phyloP scores from a whole-genome alignment of 1,140 invertebrate species.

The Eciton burchellii region DNA sequence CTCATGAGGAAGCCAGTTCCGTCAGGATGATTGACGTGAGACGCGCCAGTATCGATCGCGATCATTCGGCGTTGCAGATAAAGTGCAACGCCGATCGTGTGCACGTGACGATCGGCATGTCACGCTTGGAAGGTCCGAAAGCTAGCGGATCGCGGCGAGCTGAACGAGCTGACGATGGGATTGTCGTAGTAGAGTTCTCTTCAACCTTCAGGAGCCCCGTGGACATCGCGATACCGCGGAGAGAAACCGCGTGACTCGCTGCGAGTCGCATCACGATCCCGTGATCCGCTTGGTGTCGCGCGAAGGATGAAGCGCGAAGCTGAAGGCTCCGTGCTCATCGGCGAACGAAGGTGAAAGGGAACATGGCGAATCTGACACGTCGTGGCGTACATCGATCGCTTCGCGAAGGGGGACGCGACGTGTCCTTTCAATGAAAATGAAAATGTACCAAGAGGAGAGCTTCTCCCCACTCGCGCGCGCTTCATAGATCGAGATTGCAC shows the following conservation, averaged over 20 bases:
- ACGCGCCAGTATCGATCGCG: not conserved
- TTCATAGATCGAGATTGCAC: constrained; percentile 29
- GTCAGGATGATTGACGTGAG: not conserved
- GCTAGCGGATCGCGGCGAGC: too few species aligned
- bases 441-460: constrained; percentile 32
- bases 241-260: too few species aligned
- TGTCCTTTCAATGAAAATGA: constrained; percentile 37
- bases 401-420: not conserved
- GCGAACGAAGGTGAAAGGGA: not conserved
- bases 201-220: too few species aligned
- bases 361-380: not conserved
- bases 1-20: not conserved
- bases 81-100: not conserved
- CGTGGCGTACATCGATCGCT: not conserved
- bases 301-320: too few species aligned
- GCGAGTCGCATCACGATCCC: too few species aligned
- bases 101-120: not conserved
- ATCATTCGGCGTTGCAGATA: constrained; percentile 23
- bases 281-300: too few species aligned
- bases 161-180: too few species aligned
- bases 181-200: too few species aligned
- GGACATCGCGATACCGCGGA: too few species aligned
- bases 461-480: constrained; percentile 46
- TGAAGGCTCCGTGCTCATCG: too few species aligned
- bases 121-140: not conserved